Percentiles rank a stretch among this genome's conserved stretches.
Evolutionary conservation across 2,113 vertebrate species (phyloP).

Genomic region (Aplodontia rufa): DNA sequence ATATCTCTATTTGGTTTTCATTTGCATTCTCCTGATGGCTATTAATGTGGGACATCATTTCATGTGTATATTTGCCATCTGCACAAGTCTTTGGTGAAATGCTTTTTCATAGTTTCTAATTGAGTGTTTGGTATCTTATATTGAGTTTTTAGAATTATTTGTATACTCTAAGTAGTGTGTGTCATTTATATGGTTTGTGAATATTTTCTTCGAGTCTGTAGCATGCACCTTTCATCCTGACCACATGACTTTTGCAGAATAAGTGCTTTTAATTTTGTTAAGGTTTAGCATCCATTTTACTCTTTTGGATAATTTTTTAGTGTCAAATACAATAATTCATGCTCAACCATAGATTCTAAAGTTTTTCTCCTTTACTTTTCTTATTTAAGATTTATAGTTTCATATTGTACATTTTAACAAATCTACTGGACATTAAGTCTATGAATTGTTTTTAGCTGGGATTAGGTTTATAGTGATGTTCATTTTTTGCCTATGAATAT

Average conservation of each 20-base stretch:
- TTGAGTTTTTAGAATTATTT: too few relatives aligned
- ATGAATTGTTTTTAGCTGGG: background rate
- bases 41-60: too few relatives aligned
- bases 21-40: too few relatives aligned
- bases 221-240: background rate
- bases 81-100: background rate
- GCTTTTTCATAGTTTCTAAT: background rate
- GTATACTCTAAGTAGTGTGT: too few relatives aligned
- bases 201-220: too few relatives aligned
- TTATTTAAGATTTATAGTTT: background rate
- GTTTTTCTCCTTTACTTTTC: background rate
- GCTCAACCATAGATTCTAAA: background rate
- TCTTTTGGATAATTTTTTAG: background rate
- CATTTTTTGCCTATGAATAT: background rate
- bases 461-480: background rate
- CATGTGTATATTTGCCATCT: too few relatives aligned
- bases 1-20: too few relatives aligned
- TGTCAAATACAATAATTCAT: background rate
- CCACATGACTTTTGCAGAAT: background rate
- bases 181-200: too few relatives aligned
- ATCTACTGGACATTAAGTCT: background rate
- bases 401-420: background rate
- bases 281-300: background rate
- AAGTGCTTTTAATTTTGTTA: background rate
- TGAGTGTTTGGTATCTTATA: background rate